Conservation (phyloP, 2,797 vertebrate genomes). For the Mustela erminea region DNA sequence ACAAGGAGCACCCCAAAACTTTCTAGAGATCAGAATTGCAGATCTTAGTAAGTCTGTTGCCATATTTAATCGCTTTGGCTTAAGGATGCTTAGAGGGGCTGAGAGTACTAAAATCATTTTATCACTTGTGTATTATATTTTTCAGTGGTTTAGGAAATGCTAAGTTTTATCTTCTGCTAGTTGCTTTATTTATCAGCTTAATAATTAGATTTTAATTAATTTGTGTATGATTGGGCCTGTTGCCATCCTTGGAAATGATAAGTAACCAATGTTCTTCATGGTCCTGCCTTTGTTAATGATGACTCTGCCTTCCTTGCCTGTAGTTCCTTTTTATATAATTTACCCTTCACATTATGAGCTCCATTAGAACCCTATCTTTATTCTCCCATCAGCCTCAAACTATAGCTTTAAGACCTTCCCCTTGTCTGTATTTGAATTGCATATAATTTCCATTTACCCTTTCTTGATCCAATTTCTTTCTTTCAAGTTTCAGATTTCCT, state of each 20-base stretch:
- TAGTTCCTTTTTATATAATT: background rate
- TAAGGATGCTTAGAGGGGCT: background rate
- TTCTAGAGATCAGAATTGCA: background rate
- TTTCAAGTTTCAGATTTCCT: background rate
- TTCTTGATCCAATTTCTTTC: background rate
- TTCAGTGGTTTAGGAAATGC: background rate
- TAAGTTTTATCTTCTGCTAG: constrained; percentile 6
- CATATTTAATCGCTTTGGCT: background rate
- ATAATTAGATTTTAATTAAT: constrained; percentile 20
- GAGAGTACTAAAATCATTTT: background rate
- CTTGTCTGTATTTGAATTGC: background rate
- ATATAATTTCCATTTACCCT: background rate
- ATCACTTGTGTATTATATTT: background rate
- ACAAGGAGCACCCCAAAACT: background rate
- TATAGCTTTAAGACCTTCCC: background rate
- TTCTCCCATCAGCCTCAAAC: background rate
- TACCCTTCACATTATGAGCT: background rate
- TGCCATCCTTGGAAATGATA: background rate
- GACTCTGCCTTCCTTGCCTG: background rate
- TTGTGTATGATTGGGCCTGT: background rate
- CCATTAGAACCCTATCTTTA: background rate
- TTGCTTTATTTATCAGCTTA: constrained; percentile 21
- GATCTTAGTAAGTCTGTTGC: background rate
- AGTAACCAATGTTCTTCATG: background rate
- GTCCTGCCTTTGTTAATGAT: background rate